phyloP scores from a whole-genome alignment of 2,113 vertebrate species.

The Actenoides hombroni region DNA sequence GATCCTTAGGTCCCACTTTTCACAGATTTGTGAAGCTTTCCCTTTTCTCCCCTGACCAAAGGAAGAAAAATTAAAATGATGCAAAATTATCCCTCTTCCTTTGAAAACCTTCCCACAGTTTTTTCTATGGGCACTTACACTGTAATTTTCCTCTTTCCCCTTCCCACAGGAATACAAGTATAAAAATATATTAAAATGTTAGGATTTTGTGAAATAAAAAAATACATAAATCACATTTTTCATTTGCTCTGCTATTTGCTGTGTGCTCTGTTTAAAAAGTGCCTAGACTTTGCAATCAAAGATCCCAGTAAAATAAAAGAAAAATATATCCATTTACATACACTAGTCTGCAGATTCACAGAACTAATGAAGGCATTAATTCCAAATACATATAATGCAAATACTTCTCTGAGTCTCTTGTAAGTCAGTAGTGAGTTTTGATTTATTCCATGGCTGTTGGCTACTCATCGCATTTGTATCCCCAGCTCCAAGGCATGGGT shows the following conservation, averaged over 20 bases:
- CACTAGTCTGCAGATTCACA: neutral
- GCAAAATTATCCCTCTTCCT: neutral
- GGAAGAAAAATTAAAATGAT: neutral
- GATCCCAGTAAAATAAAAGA: neutral
- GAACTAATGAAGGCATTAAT: neutral
- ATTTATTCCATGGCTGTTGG: neutral
- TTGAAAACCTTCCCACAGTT: neutral
- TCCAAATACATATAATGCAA: neutral
- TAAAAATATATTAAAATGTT: neutral
- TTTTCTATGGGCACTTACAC: neutral
- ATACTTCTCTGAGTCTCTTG: neutral
- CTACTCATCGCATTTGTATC: neutral
- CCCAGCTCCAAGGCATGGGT: neutral
- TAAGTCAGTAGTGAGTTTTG: neutral
- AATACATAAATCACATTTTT: neutral
- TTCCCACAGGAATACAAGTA: neutral
- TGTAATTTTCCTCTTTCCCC: neutral
- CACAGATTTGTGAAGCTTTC: neutral
- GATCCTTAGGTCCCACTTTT: neutral
- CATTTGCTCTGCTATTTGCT: neutral
- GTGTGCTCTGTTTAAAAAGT: neutral
- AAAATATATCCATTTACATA: rapidly evolving
- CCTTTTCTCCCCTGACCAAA: neutral
- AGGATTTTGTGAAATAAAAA: neutral
- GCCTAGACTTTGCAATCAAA: neutral